Evolutionary conservation across 2,888 invertebrate genomes (phyloP).

Genomic region (Agriotes lineatus): DNA sequence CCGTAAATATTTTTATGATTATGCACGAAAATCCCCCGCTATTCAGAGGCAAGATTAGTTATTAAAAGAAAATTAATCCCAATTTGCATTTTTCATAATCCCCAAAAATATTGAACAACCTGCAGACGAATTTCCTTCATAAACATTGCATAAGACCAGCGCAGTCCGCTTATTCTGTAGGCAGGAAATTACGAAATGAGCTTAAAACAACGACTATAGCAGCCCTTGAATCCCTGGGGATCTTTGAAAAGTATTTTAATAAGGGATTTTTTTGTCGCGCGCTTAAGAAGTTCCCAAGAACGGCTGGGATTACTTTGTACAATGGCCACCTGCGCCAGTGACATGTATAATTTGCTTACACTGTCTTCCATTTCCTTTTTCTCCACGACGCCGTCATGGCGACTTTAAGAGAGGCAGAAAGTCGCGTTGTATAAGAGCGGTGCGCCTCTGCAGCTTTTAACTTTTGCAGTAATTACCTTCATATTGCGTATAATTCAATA

Average conservation of each 20-base stretch:
- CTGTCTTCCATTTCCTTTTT: slow-evolving; percentile 52
- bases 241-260: slow-evolving; percentile 62
- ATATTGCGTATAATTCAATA: neutral
- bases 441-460: too few relatives aligned
- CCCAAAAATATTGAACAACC: slow-evolving; percentile 25
- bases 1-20: slow-evolving; percentile 14
- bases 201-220: slow-evolving; percentile 51
- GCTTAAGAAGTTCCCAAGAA: slow-evolving; percentile 58
- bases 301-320: slow-evolving; percentile 58
- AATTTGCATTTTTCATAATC: slow-evolving; percentile 32
- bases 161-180: slow-evolving; percentile 19
- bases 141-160: slow-evolving; percentile 15
- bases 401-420: neutral
- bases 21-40: slow-evolving; percentile 12
- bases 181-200: slow-evolving; percentile 57
- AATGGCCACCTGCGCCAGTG: slow-evolving; percentile 61
- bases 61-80: slow-evolving; percentile 24
- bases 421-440: too few relatives aligned
- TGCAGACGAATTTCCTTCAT: slow-evolving; percentile 29
- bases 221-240: slow-evolving; percentile 51
- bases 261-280: slow-evolving; percentile 64
- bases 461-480: neutral
- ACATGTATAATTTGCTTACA: slow-evolving; percentile 61
- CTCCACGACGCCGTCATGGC: neutral
- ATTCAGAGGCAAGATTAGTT: slow-evolving; percentile 5